Conservation (phyloP, 2,113 vertebrate genomes). For the Caretta caretta region DNA sequence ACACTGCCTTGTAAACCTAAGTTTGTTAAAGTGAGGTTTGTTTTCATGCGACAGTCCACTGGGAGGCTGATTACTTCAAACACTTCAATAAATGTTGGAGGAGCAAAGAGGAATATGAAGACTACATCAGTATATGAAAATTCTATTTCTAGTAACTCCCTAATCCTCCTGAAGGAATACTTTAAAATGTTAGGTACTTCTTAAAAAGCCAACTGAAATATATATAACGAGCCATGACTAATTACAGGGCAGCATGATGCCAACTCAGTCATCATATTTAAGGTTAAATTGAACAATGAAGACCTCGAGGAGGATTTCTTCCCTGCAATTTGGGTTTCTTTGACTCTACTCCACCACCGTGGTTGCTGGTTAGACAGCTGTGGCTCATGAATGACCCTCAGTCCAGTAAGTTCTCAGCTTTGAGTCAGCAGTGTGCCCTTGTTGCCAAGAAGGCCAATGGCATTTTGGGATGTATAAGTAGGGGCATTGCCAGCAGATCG, state of each 20-base stretch:
- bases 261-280: slow-evolving; percentile 5
- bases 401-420: neutral
- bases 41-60: slow-evolving; percentile 49
- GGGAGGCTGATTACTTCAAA: slow-evolving; percentile 59
- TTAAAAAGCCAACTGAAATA: slow-evolving; percentile 33
- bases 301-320: slow-evolving; percentile 14
- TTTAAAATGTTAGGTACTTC: slow-evolving; percentile 24
- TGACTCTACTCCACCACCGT: neutral
- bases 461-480: too few relatives aligned
- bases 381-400: accelerated
- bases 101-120: slow-evolving; percentile 51
- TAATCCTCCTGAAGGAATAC: slow-evolving; percentile 43
- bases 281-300: slow-evolving; percentile 23
- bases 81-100: slow-evolving; percentile 30
- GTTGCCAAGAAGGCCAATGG: too few relatives aligned
- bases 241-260: slow-evolving; percentile 36
- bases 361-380: neutral
- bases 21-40: slow-evolving; percentile 57
- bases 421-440: too few relatives aligned
- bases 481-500: too few relatives aligned
- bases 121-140: slow-evolving; percentile 40
- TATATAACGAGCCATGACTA: slow-evolving; percentile 40
- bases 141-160: slow-evolving; percentile 46
- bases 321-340: neutral
- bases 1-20: slow-evolving; percentile 30